Evolutionary conservation across 1,140 invertebrate genomes (phyloP), one percentile per base, ranked within the genome.

Genomic region (Oryctes rhinoceros): DNA sequence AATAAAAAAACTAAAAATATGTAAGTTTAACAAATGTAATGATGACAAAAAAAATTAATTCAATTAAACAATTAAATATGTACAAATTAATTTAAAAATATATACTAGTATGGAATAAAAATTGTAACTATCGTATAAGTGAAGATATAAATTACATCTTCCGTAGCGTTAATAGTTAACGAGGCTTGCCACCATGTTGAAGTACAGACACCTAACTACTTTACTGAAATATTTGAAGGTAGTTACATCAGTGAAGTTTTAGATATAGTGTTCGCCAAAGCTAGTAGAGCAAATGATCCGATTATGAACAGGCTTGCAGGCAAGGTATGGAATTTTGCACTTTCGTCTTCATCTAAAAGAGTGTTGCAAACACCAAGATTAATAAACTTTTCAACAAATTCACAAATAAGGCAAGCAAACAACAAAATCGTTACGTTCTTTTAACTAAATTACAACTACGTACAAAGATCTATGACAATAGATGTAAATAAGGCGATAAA

Each of bases 291-390:
- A 59, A 83, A 78, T 4, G 84, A 78, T 71, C 82, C 82, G 44
- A 84, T 35, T 10, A 84, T 37, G 48, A 78, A 84, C 35, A 84
- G 39, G 37, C 82, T 79, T 77, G 80, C 82, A 20, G 84, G 81
- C 11, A 84, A 37, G n/a, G 82, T 67, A 5, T 71, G 24, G 20
- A 80, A 53, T 62, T 49, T 59, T 53, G 79, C 74, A 59, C 39
- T 53, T 30, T 80, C 71, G 24, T 76, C 67, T 37, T 76, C 7
- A 75, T 80, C 77, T 81, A 74, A 53, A 76, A 81, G 44, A 77
- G 13, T 67, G 65, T 35, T 18, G 53, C 10, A 24, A 11, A 67
- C 4, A 67, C 10, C 24, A 67, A 67, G 20, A 24, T 67, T 67
- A 10, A 35, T 35, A 67, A 24, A 18, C 13, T 20, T 1, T 20